Evolutionary conservation across 2,797 vertebrate genomes (phyloP).

Genomic region (Geotrypetes seraphini): DNA sequence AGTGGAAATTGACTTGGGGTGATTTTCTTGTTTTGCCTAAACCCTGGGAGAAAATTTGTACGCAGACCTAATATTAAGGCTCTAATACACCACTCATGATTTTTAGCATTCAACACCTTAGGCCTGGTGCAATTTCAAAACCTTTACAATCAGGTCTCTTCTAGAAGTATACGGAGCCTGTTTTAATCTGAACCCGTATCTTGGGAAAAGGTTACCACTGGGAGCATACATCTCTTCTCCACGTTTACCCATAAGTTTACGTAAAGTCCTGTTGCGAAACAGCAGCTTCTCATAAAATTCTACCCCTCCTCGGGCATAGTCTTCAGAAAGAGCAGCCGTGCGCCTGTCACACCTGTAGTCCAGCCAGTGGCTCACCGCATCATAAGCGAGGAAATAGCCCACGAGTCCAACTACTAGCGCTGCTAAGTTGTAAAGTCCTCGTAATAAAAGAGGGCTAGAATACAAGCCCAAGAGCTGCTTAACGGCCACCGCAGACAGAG

Average conservation of each 20-base stretch:
- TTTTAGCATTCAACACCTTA: slow-evolving; percentile 13
- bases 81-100: no score
- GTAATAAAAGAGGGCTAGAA: slow-evolving; percentile 42
- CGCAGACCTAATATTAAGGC: no score
- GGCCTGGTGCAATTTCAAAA: slow-evolving; percentile 49
- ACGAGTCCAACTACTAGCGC: slow-evolving; percentile 53
- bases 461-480: slow-evolving; percentile 74
- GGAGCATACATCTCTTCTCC: slow-evolving; percentile 70
- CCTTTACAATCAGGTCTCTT: slow-evolving; percentile 60
- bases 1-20: no score
- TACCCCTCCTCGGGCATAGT: slow-evolving; percentile 72
- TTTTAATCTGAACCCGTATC: slow-evolving; percentile 67
- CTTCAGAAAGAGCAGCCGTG: slow-evolving; percentile 59
- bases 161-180: slow-evolving; percentile 78
- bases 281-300: slow-evolving; percentile 90
- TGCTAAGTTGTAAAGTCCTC: slow-evolving; percentile 51
- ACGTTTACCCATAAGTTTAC: slow-evolving; percentile 67
- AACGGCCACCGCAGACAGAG: slow-evolving; percentile 53
- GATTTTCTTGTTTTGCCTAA: no score
- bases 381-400: slow-evolving; percentile 58
- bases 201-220: slow-evolving; percentile 77
- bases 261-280: slow-evolving; percentile 65
- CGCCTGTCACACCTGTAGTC: slow-evolving; percentile 68
- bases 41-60: no score
- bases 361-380: slow-evolving; percentile 61